Evolutionary conservation across 2,888 invertebrate genomes (phyloP).

Genomic region (Teleogryllus oceanicus): DNA sequence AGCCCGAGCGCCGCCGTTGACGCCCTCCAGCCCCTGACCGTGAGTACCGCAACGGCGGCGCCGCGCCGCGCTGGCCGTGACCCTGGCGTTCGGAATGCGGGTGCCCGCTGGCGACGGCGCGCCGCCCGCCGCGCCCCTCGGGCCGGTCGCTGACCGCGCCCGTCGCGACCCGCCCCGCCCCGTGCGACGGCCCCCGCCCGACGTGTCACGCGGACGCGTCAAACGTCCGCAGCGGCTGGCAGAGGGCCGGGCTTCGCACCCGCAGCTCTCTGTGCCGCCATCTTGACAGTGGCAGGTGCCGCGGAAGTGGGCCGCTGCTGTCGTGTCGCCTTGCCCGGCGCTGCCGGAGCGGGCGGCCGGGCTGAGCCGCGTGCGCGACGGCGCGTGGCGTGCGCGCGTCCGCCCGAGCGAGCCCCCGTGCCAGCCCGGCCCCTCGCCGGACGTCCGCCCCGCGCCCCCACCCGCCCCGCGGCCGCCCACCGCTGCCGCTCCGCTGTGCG

Average conservation of each 20-base stretch:
- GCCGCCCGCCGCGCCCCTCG: background rate
- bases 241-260: background rate
- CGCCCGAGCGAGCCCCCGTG: background rate
- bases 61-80: background rate
- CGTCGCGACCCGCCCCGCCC: background rate
- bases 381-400: background rate
- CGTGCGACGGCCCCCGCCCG: background rate
- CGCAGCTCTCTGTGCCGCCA: background rate
- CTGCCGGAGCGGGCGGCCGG: too few relatives aligned
- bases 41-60: background rate
- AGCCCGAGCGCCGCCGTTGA: background rate
- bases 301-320: background rate
- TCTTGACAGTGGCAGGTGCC: background rate
- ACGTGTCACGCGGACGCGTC: too few relatives aligned
- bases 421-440: background rate
- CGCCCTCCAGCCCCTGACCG: background rate
- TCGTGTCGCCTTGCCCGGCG: too few relatives aligned
- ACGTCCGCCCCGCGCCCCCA: background rate
- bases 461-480: background rate
- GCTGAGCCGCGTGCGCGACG: background rate
- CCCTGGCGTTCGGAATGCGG: background rate
- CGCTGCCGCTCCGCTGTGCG: background rate
- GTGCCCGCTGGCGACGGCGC: background rate
- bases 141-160: background rate
- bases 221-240: too few relatives aligned